These are phyloP conservation scores for Natrix natrix DNA, from an alignment of 2,797 vertebrate genomes.

Conservation along the genomic window DNA sequence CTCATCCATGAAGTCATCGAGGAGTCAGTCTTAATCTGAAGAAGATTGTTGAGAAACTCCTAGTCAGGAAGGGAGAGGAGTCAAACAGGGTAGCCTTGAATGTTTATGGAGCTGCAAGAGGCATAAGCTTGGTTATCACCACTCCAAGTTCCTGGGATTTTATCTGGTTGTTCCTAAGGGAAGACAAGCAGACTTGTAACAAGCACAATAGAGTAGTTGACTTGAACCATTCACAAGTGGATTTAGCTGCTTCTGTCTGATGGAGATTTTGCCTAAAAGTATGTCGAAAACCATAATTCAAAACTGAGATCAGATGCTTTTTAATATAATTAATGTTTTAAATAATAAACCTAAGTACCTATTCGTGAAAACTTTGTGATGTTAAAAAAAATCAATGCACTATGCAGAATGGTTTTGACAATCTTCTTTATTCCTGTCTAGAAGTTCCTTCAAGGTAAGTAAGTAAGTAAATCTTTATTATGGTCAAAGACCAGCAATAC, in stretches of 20 bases:
- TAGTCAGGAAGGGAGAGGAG: background rate
- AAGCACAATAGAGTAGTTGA: background rate
- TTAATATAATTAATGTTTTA: background rate
- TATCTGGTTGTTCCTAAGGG: background rate
- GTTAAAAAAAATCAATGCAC: background rate
- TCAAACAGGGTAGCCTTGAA: background rate
- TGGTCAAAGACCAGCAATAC: no score
- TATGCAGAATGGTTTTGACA: background rate
- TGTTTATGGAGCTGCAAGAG: background rate
- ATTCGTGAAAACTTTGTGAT: background rate
- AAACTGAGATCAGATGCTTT: background rate
- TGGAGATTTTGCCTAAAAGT: background rate
- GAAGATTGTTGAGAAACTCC: background rate
- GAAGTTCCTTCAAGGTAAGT: no score
- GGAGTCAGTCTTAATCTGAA: background rate
- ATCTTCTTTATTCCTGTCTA: background rate
- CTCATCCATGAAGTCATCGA: background rate
- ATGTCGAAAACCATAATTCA: background rate
- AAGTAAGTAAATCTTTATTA: no score
- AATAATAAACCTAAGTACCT: background rate
- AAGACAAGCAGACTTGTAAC: background rate
- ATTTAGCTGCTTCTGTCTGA: background rate
- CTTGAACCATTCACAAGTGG: background rate
- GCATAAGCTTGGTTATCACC: no score
- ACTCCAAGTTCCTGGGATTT: background rate